A percentile compares a stretch with the other conserved stretches of the same genome.
Conservation (phyloP, 1,140 invertebrate species). For the Ceratoteleas bidentatus region DNA sequence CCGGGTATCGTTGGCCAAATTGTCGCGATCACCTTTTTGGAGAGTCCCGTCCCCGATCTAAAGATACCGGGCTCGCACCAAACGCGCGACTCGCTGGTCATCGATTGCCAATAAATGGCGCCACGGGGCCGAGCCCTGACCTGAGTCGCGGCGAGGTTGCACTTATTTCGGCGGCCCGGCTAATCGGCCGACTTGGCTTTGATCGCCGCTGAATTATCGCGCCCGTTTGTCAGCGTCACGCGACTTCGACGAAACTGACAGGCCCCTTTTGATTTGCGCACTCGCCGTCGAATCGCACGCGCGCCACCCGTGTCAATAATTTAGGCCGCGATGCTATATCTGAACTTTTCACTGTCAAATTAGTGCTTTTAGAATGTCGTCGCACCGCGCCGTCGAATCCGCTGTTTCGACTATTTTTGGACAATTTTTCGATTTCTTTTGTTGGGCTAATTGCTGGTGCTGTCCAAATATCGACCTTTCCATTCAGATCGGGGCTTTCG, state of each 20-base stretch:
- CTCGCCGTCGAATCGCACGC: background rate
- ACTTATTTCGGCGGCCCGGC: constrained; percentile 43
- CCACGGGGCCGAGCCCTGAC: background rate
- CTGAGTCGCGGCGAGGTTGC: constrained; percentile 35
- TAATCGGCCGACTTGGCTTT: constrained; percentile 26
- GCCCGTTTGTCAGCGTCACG: constrained; percentile 30
- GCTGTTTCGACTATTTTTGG: background rate
- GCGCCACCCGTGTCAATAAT: background rate
- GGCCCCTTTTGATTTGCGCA: constrained; percentile 21
- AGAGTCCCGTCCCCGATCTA: constrained; percentile 73
- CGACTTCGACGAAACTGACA: constrained; percentile 36
- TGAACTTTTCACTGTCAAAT: background rate
- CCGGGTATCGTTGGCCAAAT: constrained; percentile 77
- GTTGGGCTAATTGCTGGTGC: too few relatives aligned
- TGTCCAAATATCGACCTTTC: too few relatives aligned
- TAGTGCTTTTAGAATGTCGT: background rate
- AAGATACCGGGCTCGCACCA: constrained; percentile 70
- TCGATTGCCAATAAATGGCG: constrained; percentile 71
- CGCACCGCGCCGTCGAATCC: background rate
- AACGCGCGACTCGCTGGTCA: constrained; percentile 48
- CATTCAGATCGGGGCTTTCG: too few relatives aligned
- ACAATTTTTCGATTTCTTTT: background rate
- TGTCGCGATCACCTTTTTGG: constrained; percentile 72
- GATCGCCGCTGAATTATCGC: constrained; percentile 31
- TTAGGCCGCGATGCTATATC: constrained; percentile 6